Percentiles rank a stretch among this genome's conserved stretches.
Conservation (phyloP, 2,888 invertebrate genomes). For the Rotaria macrura region DNA sequence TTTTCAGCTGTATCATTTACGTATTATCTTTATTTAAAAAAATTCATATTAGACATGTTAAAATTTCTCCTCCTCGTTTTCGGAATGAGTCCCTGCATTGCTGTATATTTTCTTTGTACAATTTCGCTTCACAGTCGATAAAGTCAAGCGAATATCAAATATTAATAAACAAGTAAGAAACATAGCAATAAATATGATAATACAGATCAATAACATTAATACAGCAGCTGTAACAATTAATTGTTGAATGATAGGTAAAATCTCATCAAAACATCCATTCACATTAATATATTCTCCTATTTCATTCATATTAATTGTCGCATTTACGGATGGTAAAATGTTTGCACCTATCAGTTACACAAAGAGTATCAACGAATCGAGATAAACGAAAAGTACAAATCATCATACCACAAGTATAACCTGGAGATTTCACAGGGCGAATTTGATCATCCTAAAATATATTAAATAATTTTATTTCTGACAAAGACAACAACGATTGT, state of each 20-base stretch:
- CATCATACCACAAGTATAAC: neutral
- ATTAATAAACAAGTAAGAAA: slow-evolving; percentile 15
- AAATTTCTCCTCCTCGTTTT: neutral
- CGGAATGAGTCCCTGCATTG: neutral
- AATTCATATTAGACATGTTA: neutral
- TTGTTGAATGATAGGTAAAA: slow-evolving; percentile 1
- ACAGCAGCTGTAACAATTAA: neutral
- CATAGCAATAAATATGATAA: neutral
- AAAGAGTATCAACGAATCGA: neutral
- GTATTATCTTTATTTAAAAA: too few relatives aligned
- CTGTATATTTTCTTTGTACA: neutral
- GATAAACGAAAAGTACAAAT: too few relatives aligned
- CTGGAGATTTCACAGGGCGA: too few relatives aligned
- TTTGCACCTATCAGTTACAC: neutral
- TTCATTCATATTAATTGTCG: neutral
- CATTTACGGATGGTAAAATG: neutral
- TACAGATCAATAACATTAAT: neutral
- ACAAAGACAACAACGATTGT: too few relatives aligned
- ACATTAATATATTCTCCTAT: neutral
- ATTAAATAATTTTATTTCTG: too few relatives aligned
- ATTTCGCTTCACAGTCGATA: neutral
- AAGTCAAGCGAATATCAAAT: neutral
- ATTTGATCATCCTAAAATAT: neutral
- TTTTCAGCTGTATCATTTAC: too few relatives aligned
- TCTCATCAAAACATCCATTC: slow-evolving; percentile 15